Evolutionary conservation across 1,140 invertebrate species (phyloP), one percentile per base, ranked within the genome.

Genomic region (Aricia agestis): DNA sequence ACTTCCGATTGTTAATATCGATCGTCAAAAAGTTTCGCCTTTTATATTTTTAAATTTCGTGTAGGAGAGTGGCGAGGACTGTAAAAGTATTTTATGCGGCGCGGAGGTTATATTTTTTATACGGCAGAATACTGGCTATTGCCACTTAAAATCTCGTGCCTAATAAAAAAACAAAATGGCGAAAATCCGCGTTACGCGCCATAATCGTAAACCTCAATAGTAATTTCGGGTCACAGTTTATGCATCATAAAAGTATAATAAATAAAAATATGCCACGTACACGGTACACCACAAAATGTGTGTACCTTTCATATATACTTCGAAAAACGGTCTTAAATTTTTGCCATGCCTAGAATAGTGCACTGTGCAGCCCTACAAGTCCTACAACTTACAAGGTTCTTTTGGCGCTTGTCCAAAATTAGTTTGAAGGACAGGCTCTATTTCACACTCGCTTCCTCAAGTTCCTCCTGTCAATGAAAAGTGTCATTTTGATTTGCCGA

Each of bases 131-230:
- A 63, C 59, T 19, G 59, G 18, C 59, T 63, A 63, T 63, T 63
- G 17, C 59, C 59, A 63, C 59, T 63, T 63, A 19, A 63, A 63
- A 59, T 59, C 59, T 19, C 59, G 59, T 63, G 59, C 19, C 59
- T 63, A 63, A 63, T 63, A 63, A 63, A 63, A 52, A 63, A 63
- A 63, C 59, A 63, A 63, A 63, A 63, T 63, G 59, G 59, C 59
- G 59, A 63, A 63, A 63, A 63, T 18, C 59, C 59, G 59, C 67
- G 52, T 61, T 59, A 69, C 68, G 25, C 59, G 31, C 32, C 58
- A 69, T 69, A 69, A 69, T 69, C 68, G 59, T 69, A 69, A 69
- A 69, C 58, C 68, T 25, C 59, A 69, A 69, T 59, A 58, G 58
- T 61, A 61, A 63, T 63, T 63, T 63, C 59, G 19, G 59, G 36